Percentiles rank a stretch among this genome's conserved stretches.
Evolutionary conservation across 2,888 invertebrate species (phyloP).

Genomic region (Cosmia trapezina): DNA sequence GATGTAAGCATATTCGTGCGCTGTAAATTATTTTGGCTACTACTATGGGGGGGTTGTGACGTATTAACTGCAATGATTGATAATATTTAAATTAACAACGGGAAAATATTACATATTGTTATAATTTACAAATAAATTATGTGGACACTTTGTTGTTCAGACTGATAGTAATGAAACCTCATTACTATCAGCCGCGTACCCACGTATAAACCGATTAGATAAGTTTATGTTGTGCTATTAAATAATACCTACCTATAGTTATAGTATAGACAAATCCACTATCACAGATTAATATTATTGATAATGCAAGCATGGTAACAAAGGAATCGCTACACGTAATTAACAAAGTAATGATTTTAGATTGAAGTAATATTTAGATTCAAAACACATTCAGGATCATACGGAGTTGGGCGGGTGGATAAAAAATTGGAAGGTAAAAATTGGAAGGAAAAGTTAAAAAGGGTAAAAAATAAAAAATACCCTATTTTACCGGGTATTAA

Average conservation of each 20-base stretch:
- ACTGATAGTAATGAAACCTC: not conserved
- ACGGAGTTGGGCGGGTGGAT: no score
- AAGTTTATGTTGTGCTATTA: conserved; percentile 6
- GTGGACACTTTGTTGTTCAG: not conserved
- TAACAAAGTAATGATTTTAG: not conserved
- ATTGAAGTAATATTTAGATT: conserved; percentile 2
- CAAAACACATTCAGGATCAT: not conserved
- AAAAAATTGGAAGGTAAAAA: no score
- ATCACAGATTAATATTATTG: conserved; percentile 18
- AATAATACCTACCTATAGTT: conserved; percentile 12
- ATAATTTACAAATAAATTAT: not conserved
- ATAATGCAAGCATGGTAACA: conserved; percentile 15
- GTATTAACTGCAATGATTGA: not conserved
- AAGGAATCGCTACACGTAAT: not conserved
- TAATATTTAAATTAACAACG: not conserved
- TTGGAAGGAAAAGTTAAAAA: no score
- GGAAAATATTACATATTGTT: not conserved
- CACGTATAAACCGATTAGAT: conserved; percentile 34
- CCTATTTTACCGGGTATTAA: no score
- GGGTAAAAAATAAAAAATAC: no score
- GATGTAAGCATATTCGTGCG: not conserved
- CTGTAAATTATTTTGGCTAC: not conserved
- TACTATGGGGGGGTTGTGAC: not conserved
- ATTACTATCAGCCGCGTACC: conserved; percentile 1
- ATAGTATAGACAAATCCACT: not conserved